Conservation (phyloP, 2,888 invertebrate species). For the Brenthis ino region DNA sequence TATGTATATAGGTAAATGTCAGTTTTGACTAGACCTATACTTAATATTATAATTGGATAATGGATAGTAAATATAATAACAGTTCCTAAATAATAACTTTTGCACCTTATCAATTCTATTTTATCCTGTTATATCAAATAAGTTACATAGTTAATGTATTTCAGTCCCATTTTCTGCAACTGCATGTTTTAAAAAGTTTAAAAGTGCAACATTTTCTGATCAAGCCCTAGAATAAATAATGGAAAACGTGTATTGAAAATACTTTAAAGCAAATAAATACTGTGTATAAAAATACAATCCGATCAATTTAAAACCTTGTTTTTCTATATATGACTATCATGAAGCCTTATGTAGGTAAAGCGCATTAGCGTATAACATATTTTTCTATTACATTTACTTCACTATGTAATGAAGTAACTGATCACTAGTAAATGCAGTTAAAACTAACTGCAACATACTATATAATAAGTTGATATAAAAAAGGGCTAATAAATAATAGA, state of each 20-base stretch:
- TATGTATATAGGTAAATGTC: too few species aligned
- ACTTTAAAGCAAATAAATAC: slow-evolving; percentile 7
- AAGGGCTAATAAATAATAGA: background rate
- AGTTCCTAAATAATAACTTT: too few species aligned
- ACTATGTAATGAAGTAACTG: slow-evolving; percentile 32
- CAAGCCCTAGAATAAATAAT: background rate
- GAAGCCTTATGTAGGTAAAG: slow-evolving; percentile 37
- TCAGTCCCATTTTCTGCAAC: too few species aligned
- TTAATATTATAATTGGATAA: too few species aligned
- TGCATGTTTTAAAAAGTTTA: too few species aligned
- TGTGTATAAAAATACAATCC: slow-evolving; percentile 18
- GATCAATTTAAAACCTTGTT: slow-evolving; percentile 25
- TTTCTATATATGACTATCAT: slow-evolving; percentile 35
- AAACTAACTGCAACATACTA: slow-evolving; percentile 6
- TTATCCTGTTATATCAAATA: too few species aligned
- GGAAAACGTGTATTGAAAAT: background rate
- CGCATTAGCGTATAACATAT: slow-evolving; percentile 36
- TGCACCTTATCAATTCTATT: too few species aligned
- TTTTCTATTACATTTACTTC: slow-evolving; percentile 36
- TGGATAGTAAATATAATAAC: too few species aligned
- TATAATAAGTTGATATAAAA: background rate
- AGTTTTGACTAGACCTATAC: too few species aligned
- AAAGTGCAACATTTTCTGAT: too few species aligned
- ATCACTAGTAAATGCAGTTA: slow-evolving; percentile 28
- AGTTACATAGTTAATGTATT: too few species aligned